phyloP scores from a whole-genome alignment of 2,113 vertebrate genomes.

The Chloebia gouldiae region DNA sequence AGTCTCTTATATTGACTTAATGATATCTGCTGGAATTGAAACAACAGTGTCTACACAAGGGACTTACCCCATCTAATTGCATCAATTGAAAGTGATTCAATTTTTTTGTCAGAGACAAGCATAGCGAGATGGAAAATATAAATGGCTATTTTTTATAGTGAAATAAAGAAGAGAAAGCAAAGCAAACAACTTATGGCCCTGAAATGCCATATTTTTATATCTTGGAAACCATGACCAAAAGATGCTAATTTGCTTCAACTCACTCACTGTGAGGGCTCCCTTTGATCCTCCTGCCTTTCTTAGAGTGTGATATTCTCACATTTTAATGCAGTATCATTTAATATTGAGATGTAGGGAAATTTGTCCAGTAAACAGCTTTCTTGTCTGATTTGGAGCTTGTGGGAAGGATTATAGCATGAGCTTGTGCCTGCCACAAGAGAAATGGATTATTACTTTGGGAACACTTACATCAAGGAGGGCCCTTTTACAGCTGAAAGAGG shows the following conservation, averaged over 20 bases:
- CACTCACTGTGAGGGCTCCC: not conserved
- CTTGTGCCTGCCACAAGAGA: conserved; percentile 8
- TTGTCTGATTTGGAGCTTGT: conserved; percentile 20
- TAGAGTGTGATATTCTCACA: not conserved
- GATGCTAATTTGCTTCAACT: conserved; percentile 12
- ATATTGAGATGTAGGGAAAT: conserved; percentile 21
- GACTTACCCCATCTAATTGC: conserved; percentile 35
- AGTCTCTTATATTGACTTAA: conserved; percentile 40
- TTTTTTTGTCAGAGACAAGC: conserved; percentile 39
- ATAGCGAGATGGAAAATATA: not conserved
- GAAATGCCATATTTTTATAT: conserved; percentile 46
- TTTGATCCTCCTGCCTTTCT: conserved; percentile 35
- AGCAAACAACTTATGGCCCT: conserved; percentile 23
- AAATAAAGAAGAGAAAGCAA: conserved; percentile 20
- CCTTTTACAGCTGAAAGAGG: conserved; percentile 1
- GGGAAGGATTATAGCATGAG: conserved; percentile 20
- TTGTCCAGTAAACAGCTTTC: conserved; percentile 11
- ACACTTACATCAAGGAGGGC: conserved; percentile 27
- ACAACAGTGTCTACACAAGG: conserved; percentile 36
- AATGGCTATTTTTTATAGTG: not conserved
- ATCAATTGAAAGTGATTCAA: conserved; percentile 36
- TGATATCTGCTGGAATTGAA: conserved; percentile 38
- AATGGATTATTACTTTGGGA: conserved; percentile 5
- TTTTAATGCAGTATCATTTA: not conserved
- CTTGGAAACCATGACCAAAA: conserved; percentile 63